These are phyloP conservation scores for Amaurobius ferox DNA, from an alignment of 2,888 invertebrate genomes.

Conservation along the genomic window DNA sequence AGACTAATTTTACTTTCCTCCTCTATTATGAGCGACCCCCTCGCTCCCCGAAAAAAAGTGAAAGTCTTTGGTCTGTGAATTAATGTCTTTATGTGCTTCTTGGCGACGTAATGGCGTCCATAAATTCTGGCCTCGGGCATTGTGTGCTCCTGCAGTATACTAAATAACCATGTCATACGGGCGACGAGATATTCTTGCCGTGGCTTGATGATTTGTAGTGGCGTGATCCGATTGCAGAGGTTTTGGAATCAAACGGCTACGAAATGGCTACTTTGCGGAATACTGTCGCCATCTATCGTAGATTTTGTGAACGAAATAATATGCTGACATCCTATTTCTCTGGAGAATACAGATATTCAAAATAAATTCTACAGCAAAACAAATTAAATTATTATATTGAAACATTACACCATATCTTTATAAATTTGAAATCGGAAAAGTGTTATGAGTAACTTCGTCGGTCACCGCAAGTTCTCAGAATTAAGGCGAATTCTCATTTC, in stretches of 20 bases:
- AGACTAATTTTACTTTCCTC: constrained; percentile 38
- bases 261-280: background rate
- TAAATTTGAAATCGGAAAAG: too few species aligned
- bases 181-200: constrained; percentile 22
- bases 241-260: constrained; percentile 30
- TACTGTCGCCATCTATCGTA: constrained; percentile 22
- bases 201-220: constrained; percentile 40
- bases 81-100: constrained; percentile 60
- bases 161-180: constrained; percentile 40
- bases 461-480: too few species aligned
- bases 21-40: constrained; percentile 27
- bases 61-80: constrained; percentile 35
- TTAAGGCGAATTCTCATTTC: too few species aligned
- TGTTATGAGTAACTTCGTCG: too few species aligned
- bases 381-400: too few species aligned
- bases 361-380: too few species aligned
- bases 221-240: constrained; percentile 32
- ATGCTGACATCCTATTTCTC: too few species aligned
- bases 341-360: too few species aligned
- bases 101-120: constrained; percentile 54
- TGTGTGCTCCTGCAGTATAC: constrained; percentile 28
- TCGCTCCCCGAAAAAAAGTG: background rate
- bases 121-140: constrained; percentile 43
- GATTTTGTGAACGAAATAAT: too few species aligned
- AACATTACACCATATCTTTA: too few species aligned